A percentile compares a stretch with the other conserved stretches of the same genome.
Conservation (phyloP, 2,888 invertebrate genomes). For the Sminthurides aquaticus region DNA sequence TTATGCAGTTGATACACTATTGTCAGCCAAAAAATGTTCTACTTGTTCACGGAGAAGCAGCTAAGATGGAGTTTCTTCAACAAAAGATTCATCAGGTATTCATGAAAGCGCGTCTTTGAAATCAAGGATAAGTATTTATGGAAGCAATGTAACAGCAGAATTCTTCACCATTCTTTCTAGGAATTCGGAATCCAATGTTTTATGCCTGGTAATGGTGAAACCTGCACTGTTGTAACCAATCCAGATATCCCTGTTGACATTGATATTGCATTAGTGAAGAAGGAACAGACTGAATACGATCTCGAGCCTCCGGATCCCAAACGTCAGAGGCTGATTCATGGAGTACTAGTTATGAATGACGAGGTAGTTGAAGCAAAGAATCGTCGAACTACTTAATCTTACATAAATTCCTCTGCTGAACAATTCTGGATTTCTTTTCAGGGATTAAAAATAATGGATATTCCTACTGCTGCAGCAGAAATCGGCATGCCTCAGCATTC, state of each 20-base stretch:
- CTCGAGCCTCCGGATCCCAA: slow-evolving; percentile 81
- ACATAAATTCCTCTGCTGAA: slow-evolving; percentile 1
- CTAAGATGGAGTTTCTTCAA: slow-evolving; percentile 95
- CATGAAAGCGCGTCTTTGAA: background rate
- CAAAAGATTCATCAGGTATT: slow-evolving; percentile 68
- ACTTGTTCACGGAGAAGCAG: slow-evolving; percentile 95
- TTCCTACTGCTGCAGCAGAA: slow-evolving; percentile 79
- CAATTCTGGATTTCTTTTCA: slow-evolving; percentile 40
- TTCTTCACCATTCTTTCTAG: slow-evolving; percentile 48
- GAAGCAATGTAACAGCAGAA: background rate
- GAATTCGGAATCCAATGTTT: slow-evolving; percentile 84
- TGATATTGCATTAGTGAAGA: slow-evolving; percentile 69
- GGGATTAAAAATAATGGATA: slow-evolving; percentile 75
- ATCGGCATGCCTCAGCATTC: slow-evolving; percentile 71
- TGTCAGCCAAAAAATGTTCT: slow-evolving; percentile 95
- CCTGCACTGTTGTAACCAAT: slow-evolving; percentile 75
- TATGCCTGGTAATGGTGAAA: slow-evolving; percentile 98
- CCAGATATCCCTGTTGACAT: slow-evolving; percentile 86
- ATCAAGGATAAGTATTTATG: background rate
- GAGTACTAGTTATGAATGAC: slow-evolving; percentile 81
- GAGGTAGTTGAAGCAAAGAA: slow-evolving; percentile 54
- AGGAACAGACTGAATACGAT: slow-evolving; percentile 67
- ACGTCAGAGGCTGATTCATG: slow-evolving; percentile 75
- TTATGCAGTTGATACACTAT: slow-evolving; percentile 96
- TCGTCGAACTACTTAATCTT: background rate